A percentile compares a stretch with the other conserved stretches of the same genome.
These are phyloP conservation scores for Masnerella sp. DNA, from an alignment of 2,888 invertebrate species.

Conservation along the genomic window DNA sequence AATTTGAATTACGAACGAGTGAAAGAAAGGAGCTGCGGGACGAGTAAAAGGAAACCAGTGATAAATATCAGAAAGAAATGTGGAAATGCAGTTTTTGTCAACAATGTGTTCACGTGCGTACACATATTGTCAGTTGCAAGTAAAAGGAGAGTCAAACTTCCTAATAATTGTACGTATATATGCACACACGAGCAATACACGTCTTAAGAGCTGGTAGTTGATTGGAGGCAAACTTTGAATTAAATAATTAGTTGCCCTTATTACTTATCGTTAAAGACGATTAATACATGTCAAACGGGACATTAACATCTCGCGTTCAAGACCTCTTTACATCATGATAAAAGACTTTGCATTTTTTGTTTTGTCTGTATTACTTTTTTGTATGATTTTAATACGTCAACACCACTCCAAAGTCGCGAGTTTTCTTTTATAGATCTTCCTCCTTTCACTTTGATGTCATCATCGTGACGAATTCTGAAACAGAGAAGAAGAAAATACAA, in stretches of 20 bases:
- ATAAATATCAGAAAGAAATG: constrained; percentile 58
- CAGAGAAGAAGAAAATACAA: constrained; percentile 72
- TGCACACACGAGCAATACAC: constrained; percentile 63
- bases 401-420: constrained; percentile 82
- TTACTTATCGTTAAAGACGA: constrained; percentile 77
- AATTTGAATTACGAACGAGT: constrained; percentile 57
- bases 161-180: constrained; percentile 66
- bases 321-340: constrained; percentile 77
- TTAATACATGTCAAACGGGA: constrained; percentile 76
- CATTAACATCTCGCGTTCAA: constrained; percentile 73
- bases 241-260: constrained; percentile 76
- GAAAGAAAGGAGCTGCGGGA: constrained; percentile 59
- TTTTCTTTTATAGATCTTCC: constrained; percentile 83
- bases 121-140: constrained; percentile 58
- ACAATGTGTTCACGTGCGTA: constrained; percentile 63
- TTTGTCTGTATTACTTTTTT: constrained; percentile 70
- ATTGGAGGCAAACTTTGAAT: constrained; percentile 75
- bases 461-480: constrained; percentile 98
- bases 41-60: constrained; percentile 60
- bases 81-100: constrained; percentile 61
- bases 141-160: constrained; percentile 60
- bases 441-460: constrained; percentile 98
- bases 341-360: constrained; percentile 79
- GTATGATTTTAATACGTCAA: constrained; percentile 79
- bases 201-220: constrained; percentile 62